Conservation (phyloP, 37 sponge, comb jelly and placozoan species). For the Spongilla lacustris region DNA sequence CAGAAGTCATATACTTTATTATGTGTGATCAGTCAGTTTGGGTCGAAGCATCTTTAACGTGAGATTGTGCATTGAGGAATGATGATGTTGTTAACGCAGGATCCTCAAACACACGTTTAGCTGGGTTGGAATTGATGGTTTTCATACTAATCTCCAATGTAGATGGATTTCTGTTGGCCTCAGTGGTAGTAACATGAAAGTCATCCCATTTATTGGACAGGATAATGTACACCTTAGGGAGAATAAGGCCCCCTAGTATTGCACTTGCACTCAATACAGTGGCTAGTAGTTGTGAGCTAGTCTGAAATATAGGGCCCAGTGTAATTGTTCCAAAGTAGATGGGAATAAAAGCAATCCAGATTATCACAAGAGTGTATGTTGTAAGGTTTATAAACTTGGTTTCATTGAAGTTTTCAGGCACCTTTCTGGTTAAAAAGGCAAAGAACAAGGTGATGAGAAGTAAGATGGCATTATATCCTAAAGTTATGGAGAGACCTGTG, state of each 20-base stretch:
- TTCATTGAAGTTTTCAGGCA: conserved; percentile 76
- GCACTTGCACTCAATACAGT: conserved; percentile 24
- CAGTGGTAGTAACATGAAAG: no score
- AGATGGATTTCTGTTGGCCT: no score
- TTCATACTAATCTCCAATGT: no score
- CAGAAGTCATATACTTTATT: no score
- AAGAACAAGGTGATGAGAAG: conserved; percentile 18
- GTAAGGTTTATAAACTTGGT: conserved; percentile 61
- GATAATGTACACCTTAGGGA: conserved; percentile 36
- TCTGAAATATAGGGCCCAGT: background rate
- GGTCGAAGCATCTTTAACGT: no score
- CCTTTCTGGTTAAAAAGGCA: conserved; percentile 46
- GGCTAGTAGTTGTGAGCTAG: conserved; percentile 24
- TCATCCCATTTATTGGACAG: background rate
- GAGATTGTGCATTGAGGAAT: no score
- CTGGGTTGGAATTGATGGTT: no score
- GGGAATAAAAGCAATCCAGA: conserved; percentile 58
- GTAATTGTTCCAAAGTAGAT: background rate
- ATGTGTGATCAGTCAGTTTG: no score
- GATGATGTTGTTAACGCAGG: no score
- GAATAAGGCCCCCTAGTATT: conserved; percentile 9
- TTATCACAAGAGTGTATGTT: conserved; percentile 30
- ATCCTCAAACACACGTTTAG: no score
- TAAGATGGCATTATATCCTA: conserved; percentile 17
- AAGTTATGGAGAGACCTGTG: conserved; percentile 12